Percentiles rank a stretch among this genome's conserved stretches.
Evolutionary conservation across 2,888 invertebrate genomes (phyloP).

Genomic region (Nephrotoma flavescens): DNA sequence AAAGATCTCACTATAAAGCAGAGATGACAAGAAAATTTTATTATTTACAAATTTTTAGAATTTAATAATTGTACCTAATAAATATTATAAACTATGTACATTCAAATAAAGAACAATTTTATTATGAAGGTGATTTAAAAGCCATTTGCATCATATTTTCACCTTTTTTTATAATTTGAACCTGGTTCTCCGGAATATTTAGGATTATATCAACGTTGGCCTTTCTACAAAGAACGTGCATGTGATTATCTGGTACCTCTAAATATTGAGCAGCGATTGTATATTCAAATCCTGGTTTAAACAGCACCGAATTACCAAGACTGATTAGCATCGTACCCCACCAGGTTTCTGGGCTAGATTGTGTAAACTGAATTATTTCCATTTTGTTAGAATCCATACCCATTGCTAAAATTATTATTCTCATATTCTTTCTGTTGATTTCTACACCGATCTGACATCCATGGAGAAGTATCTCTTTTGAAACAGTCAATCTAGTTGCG

Average conservation of each 20-base stretch:
- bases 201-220: neutral
- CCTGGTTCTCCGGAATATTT: neutral
- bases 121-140: neutral
- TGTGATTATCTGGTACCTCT: neutral
- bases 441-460: neutral
- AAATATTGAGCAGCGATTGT: neutral
- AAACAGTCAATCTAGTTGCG: neutral
- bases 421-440: neutral
- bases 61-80: no score
- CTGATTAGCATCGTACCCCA: neutral
- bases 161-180: neutral
- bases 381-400: neutral
- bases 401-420: neutral
- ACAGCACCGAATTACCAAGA: neutral
- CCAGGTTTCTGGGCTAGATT: neutral
- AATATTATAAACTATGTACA: no score
- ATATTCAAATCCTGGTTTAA: neutral
- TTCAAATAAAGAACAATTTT: no score
- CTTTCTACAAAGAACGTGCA: neutral
- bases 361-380: neutral
- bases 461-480: neutral
- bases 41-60: no score
- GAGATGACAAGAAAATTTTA: no score
- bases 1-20: no score
- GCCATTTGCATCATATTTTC: neutral